These are phyloP conservation scores for Anastatus disparis DNA, from an alignment of 1,140 invertebrate species.

Conservation along the genomic window DNA sequence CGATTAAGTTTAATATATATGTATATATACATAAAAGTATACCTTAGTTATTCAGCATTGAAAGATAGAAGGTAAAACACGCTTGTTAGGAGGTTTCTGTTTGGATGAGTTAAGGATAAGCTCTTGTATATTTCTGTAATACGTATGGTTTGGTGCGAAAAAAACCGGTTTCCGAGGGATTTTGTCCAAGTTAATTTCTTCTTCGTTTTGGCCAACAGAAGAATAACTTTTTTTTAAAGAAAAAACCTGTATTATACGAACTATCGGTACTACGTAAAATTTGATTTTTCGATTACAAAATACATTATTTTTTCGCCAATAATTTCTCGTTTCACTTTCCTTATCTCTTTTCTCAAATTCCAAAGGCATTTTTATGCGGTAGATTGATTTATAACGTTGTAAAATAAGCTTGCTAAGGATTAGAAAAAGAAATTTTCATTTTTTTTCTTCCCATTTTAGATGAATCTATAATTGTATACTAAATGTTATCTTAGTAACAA, in stretches of 20 bases:
- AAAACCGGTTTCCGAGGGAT: slow-evolving; percentile 32
- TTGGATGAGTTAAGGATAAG: neutral
- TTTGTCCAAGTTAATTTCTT: slow-evolving; percentile 31
- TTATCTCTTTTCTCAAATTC: neutral
- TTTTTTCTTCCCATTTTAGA: too few relatives aligned
- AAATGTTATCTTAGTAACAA: too few relatives aligned
- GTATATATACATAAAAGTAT: neutral
- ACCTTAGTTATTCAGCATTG: too few relatives aligned
- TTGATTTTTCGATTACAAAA: slow-evolving; percentile 3
- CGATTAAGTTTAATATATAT: neutral
- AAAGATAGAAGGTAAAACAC: too few relatives aligned
- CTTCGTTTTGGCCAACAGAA: neutral
- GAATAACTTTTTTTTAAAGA: neutral
- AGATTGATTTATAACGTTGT: too few relatives aligned
- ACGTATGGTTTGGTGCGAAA: neutral
- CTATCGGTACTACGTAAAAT: too few relatives aligned
- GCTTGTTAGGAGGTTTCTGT: neutral
- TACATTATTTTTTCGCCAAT: neutral
- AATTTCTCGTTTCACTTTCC: neutral
- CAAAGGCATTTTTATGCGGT: too few relatives aligned
- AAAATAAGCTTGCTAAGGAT: too few relatives aligned
- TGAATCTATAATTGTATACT: too few relatives aligned
- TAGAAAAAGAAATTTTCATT: too few relatives aligned
- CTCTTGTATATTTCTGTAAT: neutral
- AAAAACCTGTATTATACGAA: neutral